Base-by-base conservation (phyloP, 2,797 vertebrate species). In the Bovichtus variegatus region DNA sequence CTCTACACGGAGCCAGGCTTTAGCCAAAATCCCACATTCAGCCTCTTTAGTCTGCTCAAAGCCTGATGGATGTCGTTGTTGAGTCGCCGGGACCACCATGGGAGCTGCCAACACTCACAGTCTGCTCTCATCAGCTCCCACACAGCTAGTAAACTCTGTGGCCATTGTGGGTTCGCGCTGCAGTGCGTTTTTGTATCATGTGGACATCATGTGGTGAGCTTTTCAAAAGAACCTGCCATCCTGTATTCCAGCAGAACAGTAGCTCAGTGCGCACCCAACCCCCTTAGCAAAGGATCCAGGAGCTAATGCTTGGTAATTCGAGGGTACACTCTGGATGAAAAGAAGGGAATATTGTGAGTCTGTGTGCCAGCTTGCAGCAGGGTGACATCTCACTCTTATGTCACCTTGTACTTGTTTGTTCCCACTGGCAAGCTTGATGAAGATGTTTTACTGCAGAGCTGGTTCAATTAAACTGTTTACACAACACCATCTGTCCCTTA, bases 121-220 rank as follows among this genome's bases (percentile, higher is more conserved):
- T 79, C 66, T 69, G 61, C 81, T 83, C 84, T 86, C 82, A 71
- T 88, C 87, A 53, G 73, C 84, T 87, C 75, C 76, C 80, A 72
- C 84, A 74, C 71, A 84, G 77, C 82, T 9, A 57, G 74, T 81
- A 74, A 86, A 84, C 74, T 86, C 80, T 86, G 79, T n/a, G 86
- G 85, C 77, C 69, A 77, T 78, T 87, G 86, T 87, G 91, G 82
- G 69, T 78, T 61, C 60, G 74, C 29, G 8, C 84, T 68, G 73
- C 71, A 63, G 65, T 46, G 75, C 72, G 76, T 89, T 91, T 86
- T 82, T 85, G 76, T 81, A 62, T 84, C 86, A 87, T 81, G 88
- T 63, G 83, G 85, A 89, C 83, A 75, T 92, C 87, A 88, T 88
- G 91, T 78, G 88, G 88, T 83, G 86, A 90, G 82, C 72, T 77